Evolutionary conservation across 2,888 invertebrate genomes (phyloP).

Genomic region (Apodemia hepburni): DNA sequence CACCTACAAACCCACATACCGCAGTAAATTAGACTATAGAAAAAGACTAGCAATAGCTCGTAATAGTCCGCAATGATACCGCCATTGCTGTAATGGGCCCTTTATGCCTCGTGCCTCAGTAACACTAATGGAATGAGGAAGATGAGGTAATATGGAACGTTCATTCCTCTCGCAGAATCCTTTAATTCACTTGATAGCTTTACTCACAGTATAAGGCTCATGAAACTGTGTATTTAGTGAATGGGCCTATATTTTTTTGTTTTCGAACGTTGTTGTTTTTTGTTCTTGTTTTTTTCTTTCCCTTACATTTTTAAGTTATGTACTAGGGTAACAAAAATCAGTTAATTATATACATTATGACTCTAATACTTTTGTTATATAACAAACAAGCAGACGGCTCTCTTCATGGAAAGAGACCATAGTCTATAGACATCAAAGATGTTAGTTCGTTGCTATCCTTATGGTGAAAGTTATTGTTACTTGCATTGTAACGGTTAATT

Average conservation of each 20-base stretch:
- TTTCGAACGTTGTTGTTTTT: background rate
- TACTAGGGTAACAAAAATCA: too few relatives aligned
- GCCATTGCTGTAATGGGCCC: constrained; percentile 14
- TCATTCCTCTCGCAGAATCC: constrained; percentile 10
- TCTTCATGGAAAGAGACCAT: too few relatives aligned
- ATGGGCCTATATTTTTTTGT: background rate
- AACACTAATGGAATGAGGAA: constrained; percentile 15
- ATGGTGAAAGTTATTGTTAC: too few relatives aligned
- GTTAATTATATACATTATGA: too few relatives aligned
- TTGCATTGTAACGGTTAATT: too few relatives aligned
- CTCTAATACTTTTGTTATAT: too few relatives aligned
- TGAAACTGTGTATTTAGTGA: constrained; percentile 5
- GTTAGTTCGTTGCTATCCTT: too few relatives aligned
- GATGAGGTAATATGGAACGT: constrained; percentile 9
- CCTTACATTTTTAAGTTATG: too few relatives aligned
- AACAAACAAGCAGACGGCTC: too few relatives aligned
- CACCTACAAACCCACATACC: background rate
- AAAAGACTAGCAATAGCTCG: background rate
- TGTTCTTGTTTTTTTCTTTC: background rate
- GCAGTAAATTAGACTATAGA: background rate
- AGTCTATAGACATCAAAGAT: too few relatives aligned
- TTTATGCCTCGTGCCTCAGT: constrained; percentile 9
- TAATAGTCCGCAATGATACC: constrained; percentile 11
- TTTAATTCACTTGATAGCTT: constrained; percentile 12
- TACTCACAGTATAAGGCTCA: constrained; percentile 2